Percentiles rank a stretch among this genome's conserved stretches.
phyloP scores from a whole-genome alignment of 2,888 invertebrate species.

The Pachliopta kotzebuea region DNA sequence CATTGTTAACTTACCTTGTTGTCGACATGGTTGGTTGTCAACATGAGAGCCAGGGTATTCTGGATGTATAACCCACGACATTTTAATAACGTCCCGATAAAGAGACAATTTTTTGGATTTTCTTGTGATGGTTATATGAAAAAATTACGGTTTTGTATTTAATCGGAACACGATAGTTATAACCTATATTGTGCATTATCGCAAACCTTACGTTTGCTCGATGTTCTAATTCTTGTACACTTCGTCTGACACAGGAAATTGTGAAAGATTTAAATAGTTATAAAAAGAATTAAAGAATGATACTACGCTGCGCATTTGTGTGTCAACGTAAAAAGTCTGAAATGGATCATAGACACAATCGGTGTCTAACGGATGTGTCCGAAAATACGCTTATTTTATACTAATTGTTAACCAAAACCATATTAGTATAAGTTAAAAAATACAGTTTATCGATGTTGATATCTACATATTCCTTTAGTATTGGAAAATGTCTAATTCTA shows the following conservation, averaged over 20 bases:
- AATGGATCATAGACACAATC: conserved; percentile 64
- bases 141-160: background rate
- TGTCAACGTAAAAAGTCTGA: conserved; percentile 71
- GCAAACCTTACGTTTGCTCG: background rate
- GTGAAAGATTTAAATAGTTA: background rate
- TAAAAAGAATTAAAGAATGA: background rate
- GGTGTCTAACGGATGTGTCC: conserved; percentile 68
- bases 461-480: conserved; percentile 49
- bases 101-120: background rate
- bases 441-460: conserved; percentile 58
- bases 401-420: conserved; percentile 57
- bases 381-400: conserved; percentile 79
- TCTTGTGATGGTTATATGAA: background rate
- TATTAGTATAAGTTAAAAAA: conserved; percentile 69
- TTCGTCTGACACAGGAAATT: background rate
- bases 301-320: conserved; percentile 35
- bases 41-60: too few relatives aligned
- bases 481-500: conserved; percentile 23
- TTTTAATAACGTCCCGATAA: background rate
- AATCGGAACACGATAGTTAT: background rate
- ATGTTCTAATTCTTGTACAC: background rate
- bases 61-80: too few relatives aligned
- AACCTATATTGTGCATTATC: conserved; percentile 1
- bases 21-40: too few relatives aligned
- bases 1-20: too few relatives aligned